Percentiles rank a stretch among this genome's conserved stretches.
Conservation (phyloP, 2,113 vertebrate genomes). For the Ictidomys tridecemlineatus region DNA sequence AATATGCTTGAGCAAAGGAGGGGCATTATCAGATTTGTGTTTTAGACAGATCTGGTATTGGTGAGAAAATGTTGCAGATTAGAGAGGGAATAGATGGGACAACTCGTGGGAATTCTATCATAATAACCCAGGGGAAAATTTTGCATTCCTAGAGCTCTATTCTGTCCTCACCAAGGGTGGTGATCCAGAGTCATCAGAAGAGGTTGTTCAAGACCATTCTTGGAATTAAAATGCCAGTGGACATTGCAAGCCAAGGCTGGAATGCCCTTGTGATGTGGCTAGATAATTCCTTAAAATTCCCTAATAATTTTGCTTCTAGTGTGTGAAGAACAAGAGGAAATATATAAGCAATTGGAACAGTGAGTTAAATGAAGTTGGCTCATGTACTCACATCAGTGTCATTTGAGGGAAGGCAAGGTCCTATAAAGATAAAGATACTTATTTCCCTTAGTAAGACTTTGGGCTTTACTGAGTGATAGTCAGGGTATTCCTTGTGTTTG, state of each 20-base stretch:
- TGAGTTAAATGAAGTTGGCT: neutral
- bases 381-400: neutral
- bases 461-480: neutral
- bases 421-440: constrained; percentile 15
- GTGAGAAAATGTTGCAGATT: neutral
- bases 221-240: neutral
- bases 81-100: neutral
- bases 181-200: neutral
- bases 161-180: neutral
- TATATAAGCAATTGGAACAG: neutral
- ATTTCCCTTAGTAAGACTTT: neutral
- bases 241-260: neutral
- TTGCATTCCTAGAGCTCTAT: neutral
- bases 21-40: neutral
- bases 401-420: neutral
- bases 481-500: neutral
- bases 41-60: neutral
- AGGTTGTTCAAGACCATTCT: neutral
- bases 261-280: neutral
- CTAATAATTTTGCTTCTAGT: neutral
- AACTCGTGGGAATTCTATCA: neutral
- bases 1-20: neutral
- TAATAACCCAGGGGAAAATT: neutral
- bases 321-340: neutral
- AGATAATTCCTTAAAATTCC: constrained; percentile 9